Conservation (phyloP, 2,797 vertebrate species). For the Astyanax mexicanus region DNA sequence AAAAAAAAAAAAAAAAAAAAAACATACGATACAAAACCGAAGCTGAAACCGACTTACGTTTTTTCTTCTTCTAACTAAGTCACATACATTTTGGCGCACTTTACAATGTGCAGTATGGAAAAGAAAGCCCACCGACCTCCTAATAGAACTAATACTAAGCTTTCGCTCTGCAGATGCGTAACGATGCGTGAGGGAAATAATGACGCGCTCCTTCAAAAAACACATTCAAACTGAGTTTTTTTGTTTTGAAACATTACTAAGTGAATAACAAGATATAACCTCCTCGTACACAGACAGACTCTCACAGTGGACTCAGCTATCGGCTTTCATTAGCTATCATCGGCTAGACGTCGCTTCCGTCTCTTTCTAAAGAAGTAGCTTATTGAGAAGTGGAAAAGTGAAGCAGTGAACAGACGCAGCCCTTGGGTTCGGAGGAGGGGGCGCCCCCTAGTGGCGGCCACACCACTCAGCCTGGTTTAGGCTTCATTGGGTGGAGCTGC, state of each 20-base stretch:
- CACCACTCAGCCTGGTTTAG: slow-evolving; percentile 27
- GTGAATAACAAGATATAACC: not conserved
- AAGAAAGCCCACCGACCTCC: slow-evolving; percentile 31
- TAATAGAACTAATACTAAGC: slow-evolving; percentile 49
- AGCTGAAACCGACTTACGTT: slow-evolving; percentile 41
- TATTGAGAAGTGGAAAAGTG: not conserved
- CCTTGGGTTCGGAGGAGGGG: slow-evolving; percentile 12
- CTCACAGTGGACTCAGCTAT: slow-evolving; percentile 26
- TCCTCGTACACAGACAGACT: not conserved
- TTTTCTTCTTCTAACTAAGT: slow-evolving; percentile 47
- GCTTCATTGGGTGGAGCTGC: slow-evolving; percentile 44
- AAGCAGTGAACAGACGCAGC: slow-evolving; percentile 14
- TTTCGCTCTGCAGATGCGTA: slow-evolving; percentile 38
- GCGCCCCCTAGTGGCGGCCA: not conserved
- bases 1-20: slow-evolving; percentile 16
- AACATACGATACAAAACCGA: slow-evolving; percentile 50
- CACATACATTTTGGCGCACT: slow-evolving; percentile 41
- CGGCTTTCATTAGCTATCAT: slow-evolving; percentile 10
- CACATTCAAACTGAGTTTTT: slow-evolving; percentile 12
- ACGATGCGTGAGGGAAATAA: slow-evolving; percentile 1
- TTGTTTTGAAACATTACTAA: slow-evolving; percentile 11
- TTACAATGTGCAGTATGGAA: slow-evolving; percentile 48
- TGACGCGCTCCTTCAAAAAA: slow-evolving; percentile 40
- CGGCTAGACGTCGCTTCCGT: not conserved
- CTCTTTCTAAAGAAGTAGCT: slow-evolving; percentile 8